These are phyloP conservation scores for Zootoca vivipara DNA, from an alignment of 2,113 vertebrate species.

Conservation along the genomic window DNA sequence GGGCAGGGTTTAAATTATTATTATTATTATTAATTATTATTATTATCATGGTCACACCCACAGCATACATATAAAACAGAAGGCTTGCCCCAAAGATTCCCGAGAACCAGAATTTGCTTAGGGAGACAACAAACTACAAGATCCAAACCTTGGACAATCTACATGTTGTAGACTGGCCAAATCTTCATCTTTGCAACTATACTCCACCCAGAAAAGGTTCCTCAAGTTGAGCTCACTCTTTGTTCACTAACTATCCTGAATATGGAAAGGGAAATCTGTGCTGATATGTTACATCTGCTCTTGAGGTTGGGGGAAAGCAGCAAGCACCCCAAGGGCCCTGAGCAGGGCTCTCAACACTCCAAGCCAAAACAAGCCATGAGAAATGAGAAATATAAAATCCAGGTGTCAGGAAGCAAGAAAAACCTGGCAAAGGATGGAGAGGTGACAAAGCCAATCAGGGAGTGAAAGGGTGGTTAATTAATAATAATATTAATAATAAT, in stretches of 20 bases:
- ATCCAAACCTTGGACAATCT: background rate
- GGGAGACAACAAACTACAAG: background rate
- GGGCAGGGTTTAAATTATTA: no score
- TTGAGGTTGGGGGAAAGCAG: background rate
- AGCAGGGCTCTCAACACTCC: background rate
- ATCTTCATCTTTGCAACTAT: background rate
- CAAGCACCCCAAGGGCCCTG: background rate
- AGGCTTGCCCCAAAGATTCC: no score
- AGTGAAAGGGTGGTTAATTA: no score
- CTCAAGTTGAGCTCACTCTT: background rate
- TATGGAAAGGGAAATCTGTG: background rate
- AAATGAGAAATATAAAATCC: conserved; percentile 15
- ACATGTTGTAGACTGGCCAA: background rate
- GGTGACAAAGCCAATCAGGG: background rate
- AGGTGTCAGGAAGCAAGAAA: conserved; percentile 22
- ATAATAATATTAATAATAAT: no score
- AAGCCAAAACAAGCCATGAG: conserved; percentile 31
- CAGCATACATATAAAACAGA: no score
- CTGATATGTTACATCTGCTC: background rate
- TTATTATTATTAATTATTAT: no score
- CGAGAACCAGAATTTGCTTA: no score
- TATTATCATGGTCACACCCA: no score
- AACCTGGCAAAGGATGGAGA: conserved; percentile 24
- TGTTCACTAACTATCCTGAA: background rate
- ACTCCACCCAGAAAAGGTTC: background rate